Evolutionary conservation across 2,888 invertebrate genomes (phyloP).

Genomic region (Drosophila melanosoma): DNA sequence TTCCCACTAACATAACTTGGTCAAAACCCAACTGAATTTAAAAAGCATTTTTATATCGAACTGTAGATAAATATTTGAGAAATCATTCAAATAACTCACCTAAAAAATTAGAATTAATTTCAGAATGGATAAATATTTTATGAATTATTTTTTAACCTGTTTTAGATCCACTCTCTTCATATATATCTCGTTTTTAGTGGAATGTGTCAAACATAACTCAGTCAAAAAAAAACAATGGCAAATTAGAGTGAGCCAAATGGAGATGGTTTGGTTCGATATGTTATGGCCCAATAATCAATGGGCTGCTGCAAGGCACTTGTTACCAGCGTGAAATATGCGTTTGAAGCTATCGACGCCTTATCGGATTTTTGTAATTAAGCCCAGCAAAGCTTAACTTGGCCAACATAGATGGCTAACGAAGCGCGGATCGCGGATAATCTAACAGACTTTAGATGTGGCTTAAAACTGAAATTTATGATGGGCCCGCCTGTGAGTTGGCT

Average conservation of each 20-base stretch:
- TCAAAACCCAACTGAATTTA: not conserved
- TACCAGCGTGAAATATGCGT: conserved; percentile 50
- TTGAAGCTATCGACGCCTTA: conserved; percentile 63
- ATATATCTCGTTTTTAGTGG: not conserved
- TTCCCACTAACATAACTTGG: not conserved
- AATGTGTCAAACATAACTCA: not conserved
- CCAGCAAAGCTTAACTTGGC: conserved; percentile 24
- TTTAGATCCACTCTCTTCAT: too few relatives aligned
- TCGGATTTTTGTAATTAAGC: conserved; percentile 71
- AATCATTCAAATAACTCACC: not conserved
- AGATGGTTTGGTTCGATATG: conserved; percentile 42
- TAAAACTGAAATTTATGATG: conserved; percentile 76
- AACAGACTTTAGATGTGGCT: conserved; percentile 63
- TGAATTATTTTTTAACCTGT: too few relatives aligned
- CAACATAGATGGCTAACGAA: conserved; percentile 44
- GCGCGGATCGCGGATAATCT: conserved; percentile 18
- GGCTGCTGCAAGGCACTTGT: conserved; percentile 61
- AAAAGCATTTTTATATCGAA: too few relatives aligned
- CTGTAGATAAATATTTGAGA: not conserved
- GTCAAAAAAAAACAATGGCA: conserved; percentile 54
- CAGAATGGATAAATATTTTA: too few relatives aligned
- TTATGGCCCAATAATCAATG: conserved; percentile 46
- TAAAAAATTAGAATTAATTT: too few relatives aligned
- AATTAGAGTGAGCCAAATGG: conserved; percentile 46
- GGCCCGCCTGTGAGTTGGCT: conserved; percentile 49